A percentile compares a stretch with the other conserved stretches of the same genome.
Evolutionary conservation across 2,113 vertebrate genomes (phyloP).

Genomic region (Myotis lucifugus): DNA sequence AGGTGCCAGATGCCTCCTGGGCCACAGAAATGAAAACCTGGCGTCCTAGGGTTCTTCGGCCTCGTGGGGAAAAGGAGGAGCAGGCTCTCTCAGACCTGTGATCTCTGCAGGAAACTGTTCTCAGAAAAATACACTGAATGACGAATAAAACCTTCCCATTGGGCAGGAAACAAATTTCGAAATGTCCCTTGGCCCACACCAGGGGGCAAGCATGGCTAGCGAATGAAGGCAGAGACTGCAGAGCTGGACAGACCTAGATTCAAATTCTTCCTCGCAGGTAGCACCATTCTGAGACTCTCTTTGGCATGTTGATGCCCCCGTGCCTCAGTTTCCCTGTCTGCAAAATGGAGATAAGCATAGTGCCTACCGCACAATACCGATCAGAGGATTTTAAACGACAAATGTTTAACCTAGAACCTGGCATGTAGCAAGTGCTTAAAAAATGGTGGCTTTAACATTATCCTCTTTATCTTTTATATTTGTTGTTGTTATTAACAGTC

Average conservation of each 20-base stretch:
- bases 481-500: background rate
- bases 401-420: background rate
- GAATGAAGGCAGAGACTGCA: background rate
- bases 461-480: background rate
- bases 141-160: background rate
- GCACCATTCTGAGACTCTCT: background rate
- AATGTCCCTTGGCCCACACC: background rate
- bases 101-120: background rate
- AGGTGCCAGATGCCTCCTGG: too few species aligned
- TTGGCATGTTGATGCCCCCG: accelerated
- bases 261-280: background rate
- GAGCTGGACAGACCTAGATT: background rate
- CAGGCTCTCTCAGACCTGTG: background rate
- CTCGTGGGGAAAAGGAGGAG: background rate
- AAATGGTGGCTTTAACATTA: background rate
- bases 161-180: background rate
- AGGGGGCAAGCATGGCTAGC: background rate
- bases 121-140: background rate
- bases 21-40: background rate
- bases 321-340: background rate
- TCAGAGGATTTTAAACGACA: background rate
- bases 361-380: too few species aligned
- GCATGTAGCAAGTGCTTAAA: accelerated
- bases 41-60: background rate
- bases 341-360: too few species aligned